A percentile compares a stretch with the other conserved stretches of the same genome.
phyloP scores from a whole-genome alignment of 2,888 invertebrate species.

The Dasysyrphus albostriatus region DNA sequence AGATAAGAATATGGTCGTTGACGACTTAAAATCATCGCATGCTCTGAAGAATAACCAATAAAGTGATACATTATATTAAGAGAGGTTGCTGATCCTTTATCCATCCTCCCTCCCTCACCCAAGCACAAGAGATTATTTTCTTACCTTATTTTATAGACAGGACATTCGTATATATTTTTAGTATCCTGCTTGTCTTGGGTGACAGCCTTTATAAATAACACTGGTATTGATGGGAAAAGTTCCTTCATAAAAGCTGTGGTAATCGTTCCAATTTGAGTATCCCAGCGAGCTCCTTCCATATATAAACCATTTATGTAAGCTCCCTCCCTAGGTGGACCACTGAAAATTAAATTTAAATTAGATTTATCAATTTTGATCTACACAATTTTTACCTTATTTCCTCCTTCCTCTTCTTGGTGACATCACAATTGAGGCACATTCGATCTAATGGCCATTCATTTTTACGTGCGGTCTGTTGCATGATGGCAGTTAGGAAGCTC shows the following conservation, averaged over 20 bases:
- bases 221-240: slow-evolving; percentile 95
- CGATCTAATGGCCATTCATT: slow-evolving; percentile 98
- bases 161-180: slow-evolving; percentile 95
- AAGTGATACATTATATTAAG: slow-evolving; percentile 30
- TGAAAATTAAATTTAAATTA: slow-evolving; percentile 78
- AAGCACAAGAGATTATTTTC: neutral
- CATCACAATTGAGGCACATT: slow-evolving; percentile 97
- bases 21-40: slow-evolving; percentile 30
- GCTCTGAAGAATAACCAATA: slow-evolving; percentile 19
- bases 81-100: slow-evolving; percentile 30
- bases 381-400: slow-evolving; percentile 89
- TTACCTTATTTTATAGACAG: slow-evolving; percentile 94
- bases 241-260: slow-evolving; percentile 95
- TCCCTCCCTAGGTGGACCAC: slow-evolving; percentile 94
- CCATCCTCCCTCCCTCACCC: neutral
- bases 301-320: slow-evolving; percentile 94
- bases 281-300: slow-evolving; percentile 98
- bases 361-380: neutral
- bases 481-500: slow-evolving; percentile 97
- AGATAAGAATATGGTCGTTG: slow-evolving; percentile 44
- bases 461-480: slow-evolving; percentile 98
- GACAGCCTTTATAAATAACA: slow-evolving; percentile 93
- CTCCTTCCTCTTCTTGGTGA: slow-evolving; percentile 93
- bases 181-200: slow-evolving; percentile 95
- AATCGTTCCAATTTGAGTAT: slow-evolving; percentile 90